Evolutionary conservation across 2,797 vertebrate genomes (phyloP), one percentile per base, ranked within the genome.

Genomic region (Dicrostonyx torquatus): DNA sequence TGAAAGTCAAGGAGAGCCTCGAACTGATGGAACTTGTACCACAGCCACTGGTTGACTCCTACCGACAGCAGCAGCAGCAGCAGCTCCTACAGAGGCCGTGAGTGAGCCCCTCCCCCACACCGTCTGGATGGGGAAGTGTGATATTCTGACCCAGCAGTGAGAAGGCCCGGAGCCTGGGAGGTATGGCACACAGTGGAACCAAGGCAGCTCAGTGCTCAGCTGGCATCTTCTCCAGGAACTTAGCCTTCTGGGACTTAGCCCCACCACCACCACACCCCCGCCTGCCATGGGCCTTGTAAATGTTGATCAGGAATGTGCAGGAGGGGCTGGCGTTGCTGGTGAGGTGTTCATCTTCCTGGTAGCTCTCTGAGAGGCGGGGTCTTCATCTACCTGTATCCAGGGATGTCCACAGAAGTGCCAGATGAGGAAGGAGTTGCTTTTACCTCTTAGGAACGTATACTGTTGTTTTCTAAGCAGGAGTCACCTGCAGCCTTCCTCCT

Each of bases 1-100:
- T 99, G 99, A 99, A 99, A 98, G 99, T 99, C 93, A 99, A 99
- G 97, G 99, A 99, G 98, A 99, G 99, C 94, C 98, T 99, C 98
- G 99, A 99, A 98, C 98, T 99, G 95, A 98, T 99, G 97, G 99
- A 99, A 97, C 98, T 99, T 97, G 99, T 99, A n/a, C 99, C 99
- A 0, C 99, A 99, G 98, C 99, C 99, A 53, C 98, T 99, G 95
- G 99, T 99, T 0, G 99, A 99, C n/a, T 99, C 99, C 2, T 99
- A 99, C 97, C 98, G 99, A 83, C 99, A 99, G 97, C 99, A 99
- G 97, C 99, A 99, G 95, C 84, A 99, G 97, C 99, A 99, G 97
- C 99, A 99, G 97, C 98, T 99, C 77, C 98, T 99, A 87, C 99
- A 99, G 97, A 98, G 99, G 97, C 99, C 99, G 99, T 99, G 97